phyloP scores from a whole-genome alignment of 2,113 vertebrate species.

The Caranx melampygus region DNA sequence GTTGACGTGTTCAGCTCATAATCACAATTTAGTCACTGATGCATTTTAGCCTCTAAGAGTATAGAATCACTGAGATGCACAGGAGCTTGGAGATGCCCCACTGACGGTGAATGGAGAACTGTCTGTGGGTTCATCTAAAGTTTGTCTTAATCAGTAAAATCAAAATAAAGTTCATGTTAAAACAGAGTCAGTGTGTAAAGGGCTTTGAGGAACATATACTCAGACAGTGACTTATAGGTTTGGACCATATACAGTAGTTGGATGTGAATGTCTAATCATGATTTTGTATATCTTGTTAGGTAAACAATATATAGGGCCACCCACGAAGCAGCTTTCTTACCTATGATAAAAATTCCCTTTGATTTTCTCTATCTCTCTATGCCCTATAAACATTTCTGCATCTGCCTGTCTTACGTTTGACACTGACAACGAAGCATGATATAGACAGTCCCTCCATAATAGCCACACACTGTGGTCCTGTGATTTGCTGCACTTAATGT shows the following conservation, averaged over 20 bases:
- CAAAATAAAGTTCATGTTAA: neutral
- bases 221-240: neutral
- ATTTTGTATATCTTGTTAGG: neutral
- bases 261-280: slow-evolving; percentile 3
- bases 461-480: neutral
- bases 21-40: neutral
- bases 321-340: neutral
- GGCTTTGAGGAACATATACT: neutral
- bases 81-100: slow-evolving; percentile 2
- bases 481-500: neutral
- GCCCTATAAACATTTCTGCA: neutral
- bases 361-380: neutral
- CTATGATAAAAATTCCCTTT: neutral
- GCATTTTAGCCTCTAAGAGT: neutral
- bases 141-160: slow-evolving; percentile 21
- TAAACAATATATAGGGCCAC: neutral
- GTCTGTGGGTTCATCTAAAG: neutral
- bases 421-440: neutral
- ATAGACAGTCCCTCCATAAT: neutral
- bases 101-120: slow-evolving; percentile 13
- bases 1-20: slow-evolving; percentile 6
- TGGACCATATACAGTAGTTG: neutral
- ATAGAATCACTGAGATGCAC: neutral
- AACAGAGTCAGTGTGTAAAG: slow-evolving; percentile 4
- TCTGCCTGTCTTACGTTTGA: neutral